phyloP scores from a whole-genome alignment of 2,888 invertebrate genomes.

The Eurois occulta region DNA sequence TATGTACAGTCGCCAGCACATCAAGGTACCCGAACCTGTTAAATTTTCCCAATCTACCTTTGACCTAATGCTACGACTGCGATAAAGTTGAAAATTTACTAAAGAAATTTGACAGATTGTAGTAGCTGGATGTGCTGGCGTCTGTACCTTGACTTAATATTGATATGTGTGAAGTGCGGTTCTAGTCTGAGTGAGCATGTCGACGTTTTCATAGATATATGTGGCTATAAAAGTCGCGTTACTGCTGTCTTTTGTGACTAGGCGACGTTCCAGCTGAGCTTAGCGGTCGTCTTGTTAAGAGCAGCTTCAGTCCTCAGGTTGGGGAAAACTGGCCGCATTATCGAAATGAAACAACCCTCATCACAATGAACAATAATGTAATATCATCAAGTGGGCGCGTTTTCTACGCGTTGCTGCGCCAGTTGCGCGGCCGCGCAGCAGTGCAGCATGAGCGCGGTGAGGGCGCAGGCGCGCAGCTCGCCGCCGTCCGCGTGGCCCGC shows the following conservation, averaged over 20 bases:
- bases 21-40: too few relatives aligned
- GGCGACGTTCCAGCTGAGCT: not conserved
- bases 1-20: too few relatives aligned
- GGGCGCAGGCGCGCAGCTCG: constrained; percentile 95
- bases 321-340: not conserved
- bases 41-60: too few relatives aligned
- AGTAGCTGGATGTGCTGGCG: too few relatives aligned
- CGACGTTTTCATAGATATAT: too few relatives aligned
- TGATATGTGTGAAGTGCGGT: not conserved
- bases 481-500: constrained; percentile 74
- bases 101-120: too few relatives aligned
- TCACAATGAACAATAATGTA: constrained; percentile 78
- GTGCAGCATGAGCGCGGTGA: constrained; percentile 98
- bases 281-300: not conserved
- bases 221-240: too few relatives aligned
- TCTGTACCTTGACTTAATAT: too few relatives aligned
- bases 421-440: constrained; percentile 98
- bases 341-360: constrained; percentile 61
- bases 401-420: constrained; percentile 85
- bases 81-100: too few relatives aligned
- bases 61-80: too few relatives aligned
- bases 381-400: constrained; percentile 80
- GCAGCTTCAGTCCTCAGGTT: not conserved
- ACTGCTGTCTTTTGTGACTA: not conserved
- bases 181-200: too few relatives aligned